Evolutionary conservation across 37 sponge, comb jelly and placozoan species (phyloP), one percentile per base, ranked within the genome.

Genomic region (Agelas oroides): DNA sequence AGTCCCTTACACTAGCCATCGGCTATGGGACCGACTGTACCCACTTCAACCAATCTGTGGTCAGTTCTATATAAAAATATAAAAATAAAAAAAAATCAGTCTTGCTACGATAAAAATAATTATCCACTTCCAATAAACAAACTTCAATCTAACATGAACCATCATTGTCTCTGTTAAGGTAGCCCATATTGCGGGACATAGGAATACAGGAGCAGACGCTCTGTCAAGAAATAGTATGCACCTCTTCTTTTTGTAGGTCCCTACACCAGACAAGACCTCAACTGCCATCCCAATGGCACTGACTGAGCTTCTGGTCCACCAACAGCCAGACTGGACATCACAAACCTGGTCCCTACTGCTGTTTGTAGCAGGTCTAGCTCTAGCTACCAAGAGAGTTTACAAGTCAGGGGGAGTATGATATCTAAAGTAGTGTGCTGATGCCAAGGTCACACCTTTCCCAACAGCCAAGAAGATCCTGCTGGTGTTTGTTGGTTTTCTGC

Each of bases 271-370:
- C 21, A 39, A 1, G 2, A 3, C 25, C 41, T 52, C 66, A 33
- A 63, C 66, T 80, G 40, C 66, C 1, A 15, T 78, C 36, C 33
- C 61, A 58, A 6, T 5, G 2, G 33, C 15, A 18, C 60, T 76
- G 33, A 11, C 13, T 20, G 37, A 76, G 32, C 18, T 54, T 3
- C 25, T 84, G 23, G 20, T 62, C 30, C 20, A 25, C 41, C 32
- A 46, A 35, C 37, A 41, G n/a, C 82, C 83, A 3, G 69, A 75
- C 70, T 88, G 88, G 88, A 75, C 81, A 5, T 74, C 88, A 17
- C 25, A 5, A 23, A 62, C 12, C 35, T 88, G 75, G 76, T 82
- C 41, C 31, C 20, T 1, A 1, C 1, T 46, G 65, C 25, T 28
- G 21, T 57, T 36, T 54, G 20, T 6, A 35, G 16, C 16, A 35